A percentile compares a stretch with the other conserved stretches of the same genome.
Evolutionary conservation across 2,113 vertebrate species (phyloP).

Genomic region (Oreochromis niloticus): DNA sequence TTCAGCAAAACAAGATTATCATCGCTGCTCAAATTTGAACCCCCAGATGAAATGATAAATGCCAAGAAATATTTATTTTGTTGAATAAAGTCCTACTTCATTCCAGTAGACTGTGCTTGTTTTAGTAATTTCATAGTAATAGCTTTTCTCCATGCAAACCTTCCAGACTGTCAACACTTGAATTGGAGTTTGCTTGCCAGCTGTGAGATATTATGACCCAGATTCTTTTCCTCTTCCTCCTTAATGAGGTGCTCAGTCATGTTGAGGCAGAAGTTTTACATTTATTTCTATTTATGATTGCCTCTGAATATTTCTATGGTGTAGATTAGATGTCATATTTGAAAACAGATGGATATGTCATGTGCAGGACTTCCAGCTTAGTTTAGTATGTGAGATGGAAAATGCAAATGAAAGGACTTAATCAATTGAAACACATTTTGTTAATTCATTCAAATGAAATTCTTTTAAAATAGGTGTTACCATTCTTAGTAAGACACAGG

Average conservation of each 20-base stretch:
- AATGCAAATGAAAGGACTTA: slow-evolving; percentile 3
- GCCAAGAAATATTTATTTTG: slow-evolving; percentile 45
- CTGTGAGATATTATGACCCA: slow-evolving; percentile 54
- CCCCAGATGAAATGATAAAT: slow-evolving; percentile 44
- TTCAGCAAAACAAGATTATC: slow-evolving; percentile 53
- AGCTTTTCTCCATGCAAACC: slow-evolving; percentile 23
- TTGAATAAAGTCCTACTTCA: slow-evolving; percentile 41
- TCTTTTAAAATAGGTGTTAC: not conserved
- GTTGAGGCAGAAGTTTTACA: slow-evolving; percentile 11
- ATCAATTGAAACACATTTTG: not conserved
- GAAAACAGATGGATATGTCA: not conserved
- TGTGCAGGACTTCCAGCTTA: not conserved
- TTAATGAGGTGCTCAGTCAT: slow-evolving; percentile 51
- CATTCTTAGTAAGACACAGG: slow-evolving; percentile 1
- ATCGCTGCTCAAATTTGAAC: slow-evolving; percentile 10
- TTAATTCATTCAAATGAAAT: not conserved
- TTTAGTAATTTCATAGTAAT: slow-evolving; percentile 42
- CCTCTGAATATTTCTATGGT: not conserved
- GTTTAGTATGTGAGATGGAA: not conserved
- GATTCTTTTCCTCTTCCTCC: slow-evolving; percentile 40
- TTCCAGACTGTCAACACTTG: slow-evolving; percentile 23
- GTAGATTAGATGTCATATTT: not conserved
- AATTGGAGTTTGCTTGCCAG: slow-evolving; percentile 11
- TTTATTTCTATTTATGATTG: not conserved
- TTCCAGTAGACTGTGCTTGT: slow-evolving; percentile 11